Base-by-base conservation (phyloP, 2,797 vertebrate species). In the Avahi laniger region DNA sequence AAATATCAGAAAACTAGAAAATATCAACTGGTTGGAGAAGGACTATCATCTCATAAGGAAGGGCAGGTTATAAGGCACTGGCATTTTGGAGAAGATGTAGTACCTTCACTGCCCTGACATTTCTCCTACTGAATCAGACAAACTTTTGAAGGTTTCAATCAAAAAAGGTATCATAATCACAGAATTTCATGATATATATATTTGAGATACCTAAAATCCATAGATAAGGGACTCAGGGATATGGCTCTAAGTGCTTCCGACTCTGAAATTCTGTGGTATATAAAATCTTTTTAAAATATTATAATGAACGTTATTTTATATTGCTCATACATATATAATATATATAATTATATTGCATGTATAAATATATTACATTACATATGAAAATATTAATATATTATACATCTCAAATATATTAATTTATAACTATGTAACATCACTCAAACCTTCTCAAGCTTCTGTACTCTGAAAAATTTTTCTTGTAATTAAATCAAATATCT, bases 1-100 rank as follows among this genome's bases (percentile, higher is more conserved):
- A 94, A 75, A 59, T 93, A 95, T 85, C 8, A 48, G 89, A 81
- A 93, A 30, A 35, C 4, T 89, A 83, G 75, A 75, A 93, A 95
- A 88, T 11, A 93, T 4, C 28, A 95, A 69, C 9, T 84, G n/a
- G 24, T 52, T 65, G 5, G 59, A 85, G n/a, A 97, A 93, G 78
- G 28, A 85, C 12, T 30, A 57, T 61, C 15, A 82, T 83, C 41
- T 86, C 48, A 86, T 79, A 15, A 17, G 4, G 0, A 2, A 57
- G 1, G 1, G 10, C 9, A 57, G 7, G 5, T 92, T 95, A 52
- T 67, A 86, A 24, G 30, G 9, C 13, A 86, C 57, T 73, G 30
- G 9, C 13, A 86, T 50, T 73, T 95, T 52, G 41, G 18, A 86
- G 13, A 89, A 85, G 24, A 89, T 35, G 43, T 11, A 80, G 35